phyloP scores from a whole-genome alignment of 2,888 invertebrate species.

The Hydroisotoma schaefferi region DNA sequence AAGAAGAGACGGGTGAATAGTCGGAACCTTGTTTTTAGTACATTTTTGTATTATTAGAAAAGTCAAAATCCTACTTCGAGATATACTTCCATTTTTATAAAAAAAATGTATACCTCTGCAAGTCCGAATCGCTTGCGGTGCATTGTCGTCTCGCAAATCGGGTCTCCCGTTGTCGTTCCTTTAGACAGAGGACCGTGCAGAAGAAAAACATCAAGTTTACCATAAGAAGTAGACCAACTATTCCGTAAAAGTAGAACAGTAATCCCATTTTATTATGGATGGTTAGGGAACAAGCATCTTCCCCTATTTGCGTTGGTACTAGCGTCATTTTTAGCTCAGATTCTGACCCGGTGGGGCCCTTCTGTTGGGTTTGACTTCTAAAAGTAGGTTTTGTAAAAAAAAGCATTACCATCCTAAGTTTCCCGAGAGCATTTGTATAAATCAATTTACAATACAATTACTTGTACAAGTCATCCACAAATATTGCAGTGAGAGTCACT shows the following conservation, averaged over 20 bases:
- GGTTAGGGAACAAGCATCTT: slow-evolving; percentile 26
- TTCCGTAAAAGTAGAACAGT: slow-evolving; percentile 34
- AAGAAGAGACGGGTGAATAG: too few species aligned
- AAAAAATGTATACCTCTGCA: slow-evolving; percentile 23
- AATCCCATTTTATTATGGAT: slow-evolving; percentile 25
- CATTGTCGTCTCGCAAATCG: slow-evolving; percentile 32
- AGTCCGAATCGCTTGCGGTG: slow-evolving; percentile 28
- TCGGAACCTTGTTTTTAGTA: not conserved
- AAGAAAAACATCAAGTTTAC: slow-evolving; percentile 34
- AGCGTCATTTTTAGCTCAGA: slow-evolving; percentile 4
- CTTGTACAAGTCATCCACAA: slow-evolving; percentile 17
- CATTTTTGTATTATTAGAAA: not conserved
- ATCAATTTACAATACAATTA: not conserved
- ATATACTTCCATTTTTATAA: not conserved
- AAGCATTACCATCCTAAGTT: too few species aligned
- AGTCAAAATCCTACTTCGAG: too few species aligned
- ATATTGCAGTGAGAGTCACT: slow-evolving; percentile 19
- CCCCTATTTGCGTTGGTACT: slow-evolving; percentile 29
- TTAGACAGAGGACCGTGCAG: slow-evolving; percentile 31
- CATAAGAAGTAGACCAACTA: slow-evolving; percentile 33
- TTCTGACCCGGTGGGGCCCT: not conserved
- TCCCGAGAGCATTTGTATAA: not conserved
- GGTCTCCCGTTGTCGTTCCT: slow-evolving; percentile 33
- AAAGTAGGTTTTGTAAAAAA: not conserved
- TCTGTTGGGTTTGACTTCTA: not conserved